Conservation (phyloP, 2,797 vertebrate genomes). For the Etheostoma nigrum region DNA sequence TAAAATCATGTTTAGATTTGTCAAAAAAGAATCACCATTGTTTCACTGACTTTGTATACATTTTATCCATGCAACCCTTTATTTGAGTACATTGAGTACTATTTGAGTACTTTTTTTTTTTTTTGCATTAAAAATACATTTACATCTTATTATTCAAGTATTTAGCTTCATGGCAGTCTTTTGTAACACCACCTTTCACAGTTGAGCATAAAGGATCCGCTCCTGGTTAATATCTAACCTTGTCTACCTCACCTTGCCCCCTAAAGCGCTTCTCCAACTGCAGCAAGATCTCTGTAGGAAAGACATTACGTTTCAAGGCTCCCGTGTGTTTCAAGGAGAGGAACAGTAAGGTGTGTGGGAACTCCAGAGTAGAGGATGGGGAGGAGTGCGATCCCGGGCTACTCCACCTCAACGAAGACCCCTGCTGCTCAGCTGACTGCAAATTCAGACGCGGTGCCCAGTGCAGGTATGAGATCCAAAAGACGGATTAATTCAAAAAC, state of each 20-base stretch:
- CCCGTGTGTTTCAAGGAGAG: slow-evolving; percentile 93
- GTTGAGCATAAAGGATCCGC: not conserved
- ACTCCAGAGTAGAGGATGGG: slow-evolving; percentile 95
- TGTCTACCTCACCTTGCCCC: slow-evolving; percentile 10
- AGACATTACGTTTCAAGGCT: slow-evolving; percentile 91
- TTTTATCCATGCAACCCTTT: not conserved
- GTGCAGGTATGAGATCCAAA: slow-evolving; percentile 89
- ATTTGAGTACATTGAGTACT: not conserved
- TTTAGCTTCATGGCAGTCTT: not conserved
- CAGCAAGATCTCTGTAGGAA: slow-evolving; percentile 94
- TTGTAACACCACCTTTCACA: not conserved
- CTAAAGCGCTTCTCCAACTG: slow-evolving; percentile 94
- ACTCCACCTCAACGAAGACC: slow-evolving; percentile 89
- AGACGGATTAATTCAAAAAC: not conserved
- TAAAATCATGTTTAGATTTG: not conserved
- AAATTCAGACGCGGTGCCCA: slow-evolving; percentile 83
- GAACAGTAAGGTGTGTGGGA: slow-evolving; percentile 96
- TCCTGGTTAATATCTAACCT: not conserved
- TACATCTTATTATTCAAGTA: not conserved
- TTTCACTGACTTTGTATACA: not conserved
- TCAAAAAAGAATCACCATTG: not conserved
- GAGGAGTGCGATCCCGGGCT: slow-evolving; percentile 97
- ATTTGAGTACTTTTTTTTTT: no score
- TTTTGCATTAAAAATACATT: not conserved
- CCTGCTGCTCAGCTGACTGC: slow-evolving; percentile 91